Percentiles rank a stretch among this genome's conserved stretches.
Conservation (phyloP, 1,140 invertebrate species). For the Saccostrea glomerata region DNA sequence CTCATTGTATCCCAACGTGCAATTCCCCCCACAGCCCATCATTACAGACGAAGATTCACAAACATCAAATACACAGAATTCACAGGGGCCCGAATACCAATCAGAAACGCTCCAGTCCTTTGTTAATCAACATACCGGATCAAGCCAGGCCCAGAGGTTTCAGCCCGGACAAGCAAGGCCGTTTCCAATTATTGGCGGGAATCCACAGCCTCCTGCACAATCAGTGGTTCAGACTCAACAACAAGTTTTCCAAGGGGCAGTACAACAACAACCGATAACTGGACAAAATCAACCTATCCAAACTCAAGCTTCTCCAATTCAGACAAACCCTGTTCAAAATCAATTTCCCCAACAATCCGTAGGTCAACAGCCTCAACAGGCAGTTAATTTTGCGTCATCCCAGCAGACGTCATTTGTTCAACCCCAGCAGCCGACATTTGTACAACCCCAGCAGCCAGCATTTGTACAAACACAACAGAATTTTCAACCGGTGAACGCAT, state of each 20-base stretch:
- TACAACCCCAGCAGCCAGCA: slow-evolving; percentile 3
- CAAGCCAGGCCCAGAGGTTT: not conserved
- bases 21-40: not conserved
- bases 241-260: not conserved
- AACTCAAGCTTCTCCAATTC: not conserved
- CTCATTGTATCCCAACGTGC: not conserved
- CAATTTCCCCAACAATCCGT: slow-evolving; percentile 27
- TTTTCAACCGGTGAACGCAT: not conserved
- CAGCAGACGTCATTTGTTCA: slow-evolving; percentile 21
- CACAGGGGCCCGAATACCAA: not conserved
- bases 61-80: not conserved
- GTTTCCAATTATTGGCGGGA: not conserved
- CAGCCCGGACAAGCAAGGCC: slow-evolving; percentile 3
- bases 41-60: not conserved
- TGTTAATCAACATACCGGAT: slow-evolving; percentile 5
- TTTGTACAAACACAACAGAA: not conserved
- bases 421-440: slow-evolving; percentile 11
- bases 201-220: not conserved
- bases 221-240: slow-evolving; percentile 33
- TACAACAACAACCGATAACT: not conserved
- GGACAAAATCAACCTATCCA: not conserved
- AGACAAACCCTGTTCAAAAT: slow-evolving; percentile 16
- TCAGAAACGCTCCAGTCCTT: not conserved
- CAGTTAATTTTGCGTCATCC: not conserved
- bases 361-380: slow-evolving; percentile 19